phyloP scores from a whole-genome alignment of 2,797 vertebrate species.

The Sebastes itinus region DNA sequence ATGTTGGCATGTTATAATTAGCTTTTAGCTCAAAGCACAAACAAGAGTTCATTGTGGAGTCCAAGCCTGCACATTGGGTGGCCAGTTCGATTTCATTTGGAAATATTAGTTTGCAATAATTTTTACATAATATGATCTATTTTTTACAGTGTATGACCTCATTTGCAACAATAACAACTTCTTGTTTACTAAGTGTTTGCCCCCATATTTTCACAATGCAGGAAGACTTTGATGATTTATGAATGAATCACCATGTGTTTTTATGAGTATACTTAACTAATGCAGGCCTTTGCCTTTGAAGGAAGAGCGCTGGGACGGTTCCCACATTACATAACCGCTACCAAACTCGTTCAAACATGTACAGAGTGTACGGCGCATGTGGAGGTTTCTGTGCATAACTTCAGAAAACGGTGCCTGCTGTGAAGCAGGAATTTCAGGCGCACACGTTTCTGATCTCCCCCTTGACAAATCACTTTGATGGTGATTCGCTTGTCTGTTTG shows the following conservation, averaged over 20 bases:
- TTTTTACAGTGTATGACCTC: background rate
- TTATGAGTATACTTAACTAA: slow-evolving; percentile 33
- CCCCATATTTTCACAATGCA: slow-evolving; percentile 29
- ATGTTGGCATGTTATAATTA: background rate
- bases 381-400: slow-evolving; percentile 16
- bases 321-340: slow-evolving; percentile 34
- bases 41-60: background rate
- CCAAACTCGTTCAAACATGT: slow-evolving; percentile 30
- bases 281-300: slow-evolving; percentile 55
- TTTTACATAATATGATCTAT: background rate
- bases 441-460: slow-evolving; percentile 37
- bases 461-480: slow-evolving; percentile 69
- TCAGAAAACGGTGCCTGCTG: slow-evolving; percentile 31
- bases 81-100: background rate
- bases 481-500: slow-evolving; percentile 66
- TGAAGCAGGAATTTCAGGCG: slow-evolving; percentile 42
- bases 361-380: background rate
- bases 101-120: background rate
- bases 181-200: slow-evolving; percentile 20
- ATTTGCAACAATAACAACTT: slow-evolving; percentile 21
- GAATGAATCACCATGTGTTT: slow-evolving; percentile 42
- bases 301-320: slow-evolving; percentile 36
- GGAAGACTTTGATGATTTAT: slow-evolving; percentile 59
- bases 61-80: background rate
- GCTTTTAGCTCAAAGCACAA: background rate